Percentiles rank a stretch among this genome's conserved stretches.
Evolutionary conservation across 1,140 invertebrate species (phyloP).

Genomic region (Micrasema longulum): DNA sequence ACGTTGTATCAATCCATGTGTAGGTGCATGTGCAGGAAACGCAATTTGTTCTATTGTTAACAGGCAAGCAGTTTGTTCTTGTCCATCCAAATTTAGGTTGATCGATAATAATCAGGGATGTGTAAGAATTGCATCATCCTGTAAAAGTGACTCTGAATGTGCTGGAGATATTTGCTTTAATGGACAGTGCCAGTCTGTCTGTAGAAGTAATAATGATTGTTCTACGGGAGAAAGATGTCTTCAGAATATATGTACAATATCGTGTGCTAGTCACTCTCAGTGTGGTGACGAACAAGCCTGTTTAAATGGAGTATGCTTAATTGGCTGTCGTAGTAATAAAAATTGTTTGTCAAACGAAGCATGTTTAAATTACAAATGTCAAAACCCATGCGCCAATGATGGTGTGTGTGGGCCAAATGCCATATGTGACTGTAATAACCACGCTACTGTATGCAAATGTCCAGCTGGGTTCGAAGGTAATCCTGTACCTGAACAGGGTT

Average conservation of each 20-base stretch:
- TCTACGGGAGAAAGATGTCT: conserved; percentile 82
- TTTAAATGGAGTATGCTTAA: conserved; percentile 78
- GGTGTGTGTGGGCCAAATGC: conserved; percentile 88
- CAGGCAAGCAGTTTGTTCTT: conserved; percentile 80
- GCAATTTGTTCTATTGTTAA: conserved; percentile 81
- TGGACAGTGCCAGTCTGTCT: conserved; percentile 86
- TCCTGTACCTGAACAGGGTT: conserved; percentile 90
- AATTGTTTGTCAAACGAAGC: conserved; percentile 82
- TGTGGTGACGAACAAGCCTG: conserved; percentile 86
- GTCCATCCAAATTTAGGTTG: conserved; percentile 77
- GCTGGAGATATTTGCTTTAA: conserved; percentile 81
- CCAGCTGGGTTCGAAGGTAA: conserved; percentile 86
- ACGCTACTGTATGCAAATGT: conserved; percentile 80
- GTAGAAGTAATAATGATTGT: conserved; percentile 82
- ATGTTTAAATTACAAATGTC: conserved; percentile 86
- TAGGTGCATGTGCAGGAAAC: conserved; percentile 81
- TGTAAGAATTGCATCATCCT: conserved; percentile 74
- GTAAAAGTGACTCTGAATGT: conserved; percentile 81
- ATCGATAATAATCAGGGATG: conserved; percentile 78
- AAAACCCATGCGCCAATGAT: conserved; percentile 82
- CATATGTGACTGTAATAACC: conserved; percentile 79
- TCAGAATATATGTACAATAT: conserved; percentile 80
- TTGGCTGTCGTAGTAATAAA: conserved; percentile 85
- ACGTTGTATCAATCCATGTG: conserved; percentile 82
- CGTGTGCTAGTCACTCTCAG: conserved; percentile 83